A percentile compares a stretch with the other conserved stretches of the same genome.
These are phyloP conservation scores for Motacilla tschutschensis DNA, from an alignment of 2,113 vertebrate genomes.

Conservation along the genomic window DNA sequence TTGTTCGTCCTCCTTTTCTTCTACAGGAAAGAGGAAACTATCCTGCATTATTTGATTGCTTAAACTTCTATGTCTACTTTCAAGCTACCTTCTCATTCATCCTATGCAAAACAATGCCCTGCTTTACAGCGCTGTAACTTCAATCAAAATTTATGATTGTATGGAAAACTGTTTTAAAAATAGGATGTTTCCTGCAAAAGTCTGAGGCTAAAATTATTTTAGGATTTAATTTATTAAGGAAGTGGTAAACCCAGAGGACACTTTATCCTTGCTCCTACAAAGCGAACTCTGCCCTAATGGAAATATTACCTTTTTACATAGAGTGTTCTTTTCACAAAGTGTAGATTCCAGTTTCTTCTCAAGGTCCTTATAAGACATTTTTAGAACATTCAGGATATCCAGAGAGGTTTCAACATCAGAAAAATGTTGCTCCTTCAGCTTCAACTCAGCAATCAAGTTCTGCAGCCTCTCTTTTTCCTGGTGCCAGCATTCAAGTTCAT, in stretches of 20 bases:
- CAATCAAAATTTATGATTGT: neutral
- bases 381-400: conserved; percentile 37
- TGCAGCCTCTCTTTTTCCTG: conserved; percentile 42
- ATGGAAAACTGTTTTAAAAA: neutral
- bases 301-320: conserved; percentile 70
- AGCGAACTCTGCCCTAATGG: neutral
- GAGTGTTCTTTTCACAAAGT: conserved; percentile 43
- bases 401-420: conserved; percentile 44
- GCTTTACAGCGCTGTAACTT: neutral
- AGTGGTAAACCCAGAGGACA: neutral
- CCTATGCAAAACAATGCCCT: neutral
- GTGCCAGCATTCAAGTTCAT: conserved; percentile 40
- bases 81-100: neutral
- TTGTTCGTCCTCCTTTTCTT: neutral
- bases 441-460: conserved; percentile 23
- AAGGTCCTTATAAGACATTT: conserved; percentile 55
- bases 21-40: neutral
- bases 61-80: neutral
- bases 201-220: neutral
- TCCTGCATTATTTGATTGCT: neutral
- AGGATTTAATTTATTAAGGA: neutral
- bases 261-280: neutral
- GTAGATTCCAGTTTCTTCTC: conserved; percentile 61
- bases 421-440: conserved; percentile 61
- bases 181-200: neutral